Conservation (phyloP, 1,140 invertebrate species). For the Brachionus asplanchnoidis region DNA sequence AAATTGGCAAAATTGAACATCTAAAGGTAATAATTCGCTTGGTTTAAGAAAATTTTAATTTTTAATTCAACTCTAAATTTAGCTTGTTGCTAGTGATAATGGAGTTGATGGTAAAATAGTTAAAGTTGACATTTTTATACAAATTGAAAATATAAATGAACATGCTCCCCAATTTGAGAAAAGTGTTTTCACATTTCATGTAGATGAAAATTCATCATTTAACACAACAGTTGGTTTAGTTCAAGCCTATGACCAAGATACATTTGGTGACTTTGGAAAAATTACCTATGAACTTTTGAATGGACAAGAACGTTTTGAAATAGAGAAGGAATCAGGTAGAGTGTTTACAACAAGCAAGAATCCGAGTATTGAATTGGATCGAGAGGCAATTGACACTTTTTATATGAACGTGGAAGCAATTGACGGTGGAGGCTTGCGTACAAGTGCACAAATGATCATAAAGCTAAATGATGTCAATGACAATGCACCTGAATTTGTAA, state of each 20-base stretch:
- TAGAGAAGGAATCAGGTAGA: slow-evolving; percentile 74
- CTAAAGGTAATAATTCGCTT: not conserved
- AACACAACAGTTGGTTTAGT: not conserved
- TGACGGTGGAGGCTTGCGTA: slow-evolving; percentile 79
- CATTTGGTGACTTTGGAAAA: slow-evolving; percentile 2
- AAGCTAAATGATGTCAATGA: slow-evolving; percentile 73
- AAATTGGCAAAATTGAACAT: slow-evolving; percentile 1
- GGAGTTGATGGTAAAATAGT: not conserved
- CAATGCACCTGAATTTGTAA: slow-evolving; percentile 45
- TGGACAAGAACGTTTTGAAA: slow-evolving; percentile 61
- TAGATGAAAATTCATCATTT: slow-evolving; percentile 18
- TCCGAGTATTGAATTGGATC: slow-evolving; percentile 68
- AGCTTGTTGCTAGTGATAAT: slow-evolving; percentile 38
- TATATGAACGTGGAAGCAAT: slow-evolving; percentile 84
- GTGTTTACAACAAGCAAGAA: slow-evolving; percentile 67
- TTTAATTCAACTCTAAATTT: not conserved
- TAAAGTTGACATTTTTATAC: not conserved
- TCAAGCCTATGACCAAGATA: not conserved
- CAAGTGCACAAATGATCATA: slow-evolving; percentile 77
- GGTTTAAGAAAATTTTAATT: too few relatives aligned
- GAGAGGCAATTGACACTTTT: slow-evolving; percentile 76
- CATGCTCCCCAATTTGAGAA: slow-evolving; percentile 42
- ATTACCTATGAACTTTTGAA: slow-evolving; percentile 54
- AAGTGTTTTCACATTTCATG: slow-evolving; percentile 44
- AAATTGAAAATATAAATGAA: slow-evolving; percentile 17